Conservation (phyloP, 1,140 invertebrate species). For the Homarus americanus region DNA sequence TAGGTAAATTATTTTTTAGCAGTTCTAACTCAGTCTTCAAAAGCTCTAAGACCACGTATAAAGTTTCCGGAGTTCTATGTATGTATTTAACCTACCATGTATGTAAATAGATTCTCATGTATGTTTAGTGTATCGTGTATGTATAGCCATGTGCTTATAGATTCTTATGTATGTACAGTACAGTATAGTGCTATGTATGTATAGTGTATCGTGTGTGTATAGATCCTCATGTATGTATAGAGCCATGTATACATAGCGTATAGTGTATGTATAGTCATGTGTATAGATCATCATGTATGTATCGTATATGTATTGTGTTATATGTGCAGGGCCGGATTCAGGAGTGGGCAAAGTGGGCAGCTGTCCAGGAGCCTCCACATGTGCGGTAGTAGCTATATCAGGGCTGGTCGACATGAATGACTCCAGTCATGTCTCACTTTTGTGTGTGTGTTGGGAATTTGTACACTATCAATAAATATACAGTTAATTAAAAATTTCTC, state of each 20-base stretch:
- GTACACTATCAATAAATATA: too few relatives aligned
- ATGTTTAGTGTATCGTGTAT: background rate
- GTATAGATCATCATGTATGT: background rate
- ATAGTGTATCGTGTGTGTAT: background rate
- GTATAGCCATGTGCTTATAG: background rate
- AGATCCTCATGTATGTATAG: constrained; percentile 16
- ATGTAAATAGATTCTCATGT: constrained; percentile 30
- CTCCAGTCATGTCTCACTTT: too few relatives aligned
- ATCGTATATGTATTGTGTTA: background rate
- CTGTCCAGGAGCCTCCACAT: too few relatives aligned
- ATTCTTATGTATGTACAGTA: constrained; percentile 10
- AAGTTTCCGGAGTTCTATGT: background rate
- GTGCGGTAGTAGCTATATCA: too few relatives aligned
- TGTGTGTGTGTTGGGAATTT: too few relatives aligned
- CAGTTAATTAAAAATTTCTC: too few relatives aligned
- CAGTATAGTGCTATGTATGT: background rate
- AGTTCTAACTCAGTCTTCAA: too few relatives aligned
- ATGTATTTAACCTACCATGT: constrained; percentile 31
- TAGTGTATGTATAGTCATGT: background rate
- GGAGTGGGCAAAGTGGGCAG: too few relatives aligned
- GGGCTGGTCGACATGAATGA: too few relatives aligned
- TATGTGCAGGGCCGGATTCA: too few relatives aligned
- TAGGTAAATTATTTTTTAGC: too few relatives aligned
- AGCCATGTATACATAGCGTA: background rate
- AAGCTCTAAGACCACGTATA: too few relatives aligned